Evolutionary conservation across 2,113 vertebrate species (phyloP), one percentile per base, ranked within the genome.

Genomic region (Fregata magnificens): DNA sequence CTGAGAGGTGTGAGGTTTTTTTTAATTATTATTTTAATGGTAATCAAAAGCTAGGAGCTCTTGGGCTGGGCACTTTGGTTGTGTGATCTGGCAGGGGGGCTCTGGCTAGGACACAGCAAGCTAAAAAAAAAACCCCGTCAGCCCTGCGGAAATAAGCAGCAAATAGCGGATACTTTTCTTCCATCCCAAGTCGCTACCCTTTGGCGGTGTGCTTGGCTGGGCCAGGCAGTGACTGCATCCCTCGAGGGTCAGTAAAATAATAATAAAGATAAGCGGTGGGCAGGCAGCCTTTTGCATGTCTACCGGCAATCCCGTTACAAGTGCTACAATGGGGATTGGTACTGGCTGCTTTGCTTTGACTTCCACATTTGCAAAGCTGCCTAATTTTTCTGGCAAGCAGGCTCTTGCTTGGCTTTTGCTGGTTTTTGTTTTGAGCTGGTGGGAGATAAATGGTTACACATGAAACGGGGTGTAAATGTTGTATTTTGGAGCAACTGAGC

Each of bases 271-370:
- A 49, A 42, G 34, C 4, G 38, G 38, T 34, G 45, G 76, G 52
- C 1, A 1, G 86, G 89, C 65, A 50, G 42, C 13, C 14, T 40
- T 76, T 65, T 32, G 29, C 1, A 3, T 4, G 24, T 53, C 85
- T 76, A 13, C n/a, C 2, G 0, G 42, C 71, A 45, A 12, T 62
- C 62, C 62, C 4, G 3, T 29, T 44, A 13, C n/a, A 26, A 70
- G 19, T 1, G 1, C 65, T 59, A 4, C 0, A 2, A 55, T 15
- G 38, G 56, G 42, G 63, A 40, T 32, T 2, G 20, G 36, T 20
- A 29, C 67, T 0, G 5, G 18, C 47, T 70, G 50, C 80, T 90
- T 42, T 45, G 73, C 85, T 72, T 29, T 9, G 2, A 16, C 47
- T 55, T 67, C 38, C 58, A 42, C 4, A 0, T 49, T 71, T 36